Evolutionary conservation across 2,888 invertebrate genomes (phyloP).

Genomic region (Clitarchus hookeri): DNA sequence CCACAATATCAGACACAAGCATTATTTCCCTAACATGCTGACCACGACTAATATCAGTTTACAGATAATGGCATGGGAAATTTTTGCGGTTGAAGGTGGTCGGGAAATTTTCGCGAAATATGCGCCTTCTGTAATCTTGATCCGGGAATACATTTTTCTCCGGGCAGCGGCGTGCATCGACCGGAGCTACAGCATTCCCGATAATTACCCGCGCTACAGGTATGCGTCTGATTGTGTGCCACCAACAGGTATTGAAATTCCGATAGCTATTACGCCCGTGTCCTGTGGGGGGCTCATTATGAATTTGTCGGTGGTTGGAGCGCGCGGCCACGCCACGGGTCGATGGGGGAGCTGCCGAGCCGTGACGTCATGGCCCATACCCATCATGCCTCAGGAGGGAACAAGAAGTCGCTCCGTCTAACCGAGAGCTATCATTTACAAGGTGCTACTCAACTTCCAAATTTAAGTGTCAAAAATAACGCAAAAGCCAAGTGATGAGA

Average conservation of each 20-base stretch:
- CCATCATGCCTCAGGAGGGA: neutral
- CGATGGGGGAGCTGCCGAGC: neutral
- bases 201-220: slow-evolving; percentile 7
- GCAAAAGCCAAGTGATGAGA: too few relatives aligned
- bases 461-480: too few relatives aligned
- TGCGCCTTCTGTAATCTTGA: neutral
- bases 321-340: neutral
- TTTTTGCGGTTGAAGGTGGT: too few relatives aligned
- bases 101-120: too few relatives aligned
- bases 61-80: too few relatives aligned
- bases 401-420: too few relatives aligned
- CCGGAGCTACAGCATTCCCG: neutral
- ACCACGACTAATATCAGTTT: too few relatives aligned
- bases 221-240: slow-evolving; percentile 14
- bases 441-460: too few relatives aligned
- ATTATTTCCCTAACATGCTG: too few relatives aligned
- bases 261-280: slow-evolving; percentile 5
- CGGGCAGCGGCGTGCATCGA: neutral
- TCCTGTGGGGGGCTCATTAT: slow-evolving; percentile 18
- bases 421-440: too few relatives aligned
- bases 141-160: neutral
- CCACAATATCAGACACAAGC: too few relatives aligned
- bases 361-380: neutral
- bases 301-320: neutral
- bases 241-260: slow-evolving; percentile 20